Conservation (phyloP, 2,797 vertebrate genomes). For the Gila robusta region DNA sequence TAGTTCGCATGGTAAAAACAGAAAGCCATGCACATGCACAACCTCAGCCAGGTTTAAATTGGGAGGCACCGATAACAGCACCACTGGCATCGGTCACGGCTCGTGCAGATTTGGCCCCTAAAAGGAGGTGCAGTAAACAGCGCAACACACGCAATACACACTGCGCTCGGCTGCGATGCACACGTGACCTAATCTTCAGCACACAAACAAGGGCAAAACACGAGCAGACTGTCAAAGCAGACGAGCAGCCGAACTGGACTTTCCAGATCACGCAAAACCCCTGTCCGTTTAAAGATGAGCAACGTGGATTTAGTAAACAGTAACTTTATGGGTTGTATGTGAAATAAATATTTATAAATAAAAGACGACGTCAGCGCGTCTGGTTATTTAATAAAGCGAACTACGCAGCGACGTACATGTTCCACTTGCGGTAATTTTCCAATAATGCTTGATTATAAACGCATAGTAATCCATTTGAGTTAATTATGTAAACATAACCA, state of each 20-base stretch:
- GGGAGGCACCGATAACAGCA: neutral
- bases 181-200: conserved; percentile 75
- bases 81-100: neutral
- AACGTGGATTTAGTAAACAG: neutral
- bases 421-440: neutral
- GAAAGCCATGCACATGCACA: neutral
- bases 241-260: neutral
- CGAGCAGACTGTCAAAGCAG: conserved; percentile 25
- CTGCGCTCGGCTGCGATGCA: conserved; percentile 60
- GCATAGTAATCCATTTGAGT: neutral
- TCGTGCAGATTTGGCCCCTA: conserved; percentile 55
- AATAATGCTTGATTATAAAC: neutral
- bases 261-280: neutral
- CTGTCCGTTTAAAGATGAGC: neutral
- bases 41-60: conserved; percentile 7
- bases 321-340: neutral
- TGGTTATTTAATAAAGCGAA: conserved; percentile 4
- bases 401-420: neutral
- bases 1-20: neutral
- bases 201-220: conserved; percentile 71
- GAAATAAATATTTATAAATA: neutral
- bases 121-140: conserved; percentile 43
- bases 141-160: conserved; percentile 40
- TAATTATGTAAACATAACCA: neutral
- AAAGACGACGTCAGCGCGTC: neutral